Percentiles rank a stretch among this genome's conserved stretches.
These are phyloP conservation scores for Cinclus cinclus DNA, from an alignment of 2,113 vertebrate species.

Conservation along the genomic window DNA sequence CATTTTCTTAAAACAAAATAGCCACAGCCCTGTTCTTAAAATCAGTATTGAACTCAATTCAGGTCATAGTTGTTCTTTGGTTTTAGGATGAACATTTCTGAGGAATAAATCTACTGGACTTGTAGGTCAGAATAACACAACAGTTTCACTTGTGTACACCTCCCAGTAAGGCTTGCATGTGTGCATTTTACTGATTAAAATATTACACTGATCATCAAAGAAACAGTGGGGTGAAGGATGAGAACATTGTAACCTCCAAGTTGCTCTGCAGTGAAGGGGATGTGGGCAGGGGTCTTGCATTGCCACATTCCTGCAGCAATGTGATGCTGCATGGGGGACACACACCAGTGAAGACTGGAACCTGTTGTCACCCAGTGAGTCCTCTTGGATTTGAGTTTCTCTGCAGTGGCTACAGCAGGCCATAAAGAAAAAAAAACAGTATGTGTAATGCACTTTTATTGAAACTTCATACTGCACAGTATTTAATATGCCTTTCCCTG, in stretches of 20 bases:
- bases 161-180: background rate
- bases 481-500: background rate
- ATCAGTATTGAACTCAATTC: background rate
- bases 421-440: background rate
- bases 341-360: background rate
- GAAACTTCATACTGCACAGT: background rate
- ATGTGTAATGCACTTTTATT: background rate
- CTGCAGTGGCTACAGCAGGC: background rate
- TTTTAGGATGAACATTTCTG: background rate
- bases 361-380: background rate
- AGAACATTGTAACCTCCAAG: fast-evolving
- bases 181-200: background rate
- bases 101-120: background rate
- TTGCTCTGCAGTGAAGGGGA: background rate
- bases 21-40: background rate
- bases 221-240: background rate
- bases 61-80: background rate
- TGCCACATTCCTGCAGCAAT: fast-evolving
- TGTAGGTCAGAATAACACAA: background rate
- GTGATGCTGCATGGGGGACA: fast-evolving
- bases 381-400: background rate
- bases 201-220: too few species aligned
- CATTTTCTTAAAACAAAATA: background rate
- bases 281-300: fast-evolving
- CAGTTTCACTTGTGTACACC: fast-evolving